Conservation (phyloP, 2,113 vertebrate species). For the Helogale parvula region DNA sequence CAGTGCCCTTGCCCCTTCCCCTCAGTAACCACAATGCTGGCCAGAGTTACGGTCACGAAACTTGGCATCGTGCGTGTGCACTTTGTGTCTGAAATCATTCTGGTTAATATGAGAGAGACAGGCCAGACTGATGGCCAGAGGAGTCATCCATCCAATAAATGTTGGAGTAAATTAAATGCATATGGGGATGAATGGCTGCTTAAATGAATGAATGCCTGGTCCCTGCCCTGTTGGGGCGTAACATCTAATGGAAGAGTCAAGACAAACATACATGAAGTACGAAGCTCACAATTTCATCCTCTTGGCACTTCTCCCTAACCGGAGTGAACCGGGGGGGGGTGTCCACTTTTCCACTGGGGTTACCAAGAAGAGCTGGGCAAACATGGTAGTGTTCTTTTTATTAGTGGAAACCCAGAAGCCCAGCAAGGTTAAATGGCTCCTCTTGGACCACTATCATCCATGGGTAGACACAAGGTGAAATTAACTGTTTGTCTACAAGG, state of each 20-base stretch:
- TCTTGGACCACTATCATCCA: neutral
- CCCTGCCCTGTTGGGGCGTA: neutral
- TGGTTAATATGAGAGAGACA: neutral
- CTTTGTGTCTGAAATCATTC: neutral
- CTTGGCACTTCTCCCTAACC: neutral
- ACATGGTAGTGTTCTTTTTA: neutral
- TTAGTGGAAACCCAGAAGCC: neutral
- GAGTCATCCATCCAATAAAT: neutral
- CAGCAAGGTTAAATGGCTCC: neutral
- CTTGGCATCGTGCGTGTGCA: neutral
- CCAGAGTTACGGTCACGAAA: neutral
- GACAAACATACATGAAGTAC: neutral
- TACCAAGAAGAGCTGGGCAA: neutral
- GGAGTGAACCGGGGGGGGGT: fast-evolving
- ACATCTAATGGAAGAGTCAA: no score
- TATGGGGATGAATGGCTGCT: neutral
- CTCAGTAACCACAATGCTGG: neutral
- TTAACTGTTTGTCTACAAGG: neutral
- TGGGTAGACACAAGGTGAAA: neutral
- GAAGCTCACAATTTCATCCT: neutral
- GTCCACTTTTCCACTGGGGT: neutral
- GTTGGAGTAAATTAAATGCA: neutral
- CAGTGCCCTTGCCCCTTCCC: neutral
- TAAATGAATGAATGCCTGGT: neutral
- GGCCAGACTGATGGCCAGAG: neutral